A percentile compares a stretch with the other conserved stretches of the same genome.
Evolutionary conservation across 2,797 vertebrate species (phyloP).

Genomic region (Ataeniobius toweri): DNA sequence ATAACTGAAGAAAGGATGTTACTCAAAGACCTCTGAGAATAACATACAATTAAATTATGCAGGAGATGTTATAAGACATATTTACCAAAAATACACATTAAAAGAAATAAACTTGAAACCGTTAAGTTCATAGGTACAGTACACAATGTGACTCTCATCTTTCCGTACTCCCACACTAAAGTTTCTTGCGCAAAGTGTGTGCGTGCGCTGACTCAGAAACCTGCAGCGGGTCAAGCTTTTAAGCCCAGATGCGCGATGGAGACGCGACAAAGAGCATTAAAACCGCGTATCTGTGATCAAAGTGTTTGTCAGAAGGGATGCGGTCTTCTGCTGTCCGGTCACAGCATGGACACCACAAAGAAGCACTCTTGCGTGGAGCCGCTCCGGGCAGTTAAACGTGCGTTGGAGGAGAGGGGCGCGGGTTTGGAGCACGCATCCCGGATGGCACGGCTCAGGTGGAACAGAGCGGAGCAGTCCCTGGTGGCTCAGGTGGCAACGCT

Average conservation of each 20-base stretch:
- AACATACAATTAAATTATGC: not conserved
- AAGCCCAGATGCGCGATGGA: slow-evolving; percentile 44
- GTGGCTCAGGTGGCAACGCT: slow-evolving; percentile 73
- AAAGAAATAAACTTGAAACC: no score
- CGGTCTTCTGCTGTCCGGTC: slow-evolving; percentile 49
- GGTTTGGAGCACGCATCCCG: slow-evolving; percentile 59
- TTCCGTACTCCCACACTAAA: slow-evolving; percentile 5
- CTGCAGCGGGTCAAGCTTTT: slow-evolving; percentile 14
- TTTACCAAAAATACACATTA: not conserved
- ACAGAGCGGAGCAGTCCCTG: slow-evolving; percentile 72
- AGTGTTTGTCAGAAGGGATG: slow-evolving; percentile 67
- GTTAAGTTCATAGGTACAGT: no score
- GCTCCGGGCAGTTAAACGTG: slow-evolving; percentile 55
- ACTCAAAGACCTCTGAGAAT: not conserved
- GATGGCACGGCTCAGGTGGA: slow-evolving; percentile 66
- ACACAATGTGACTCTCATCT: not conserved
- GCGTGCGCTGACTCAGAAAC: slow-evolving; percentile 22
- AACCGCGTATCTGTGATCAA: slow-evolving; percentile 6
- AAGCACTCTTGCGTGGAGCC: slow-evolving; percentile 67
- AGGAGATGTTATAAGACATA: not conserved
- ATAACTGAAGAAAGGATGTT: not conserved
- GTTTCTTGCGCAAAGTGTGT: slow-evolving; percentile 43
- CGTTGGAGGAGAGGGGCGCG: slow-evolving; percentile 51
- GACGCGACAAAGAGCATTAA: slow-evolving; percentile 19
- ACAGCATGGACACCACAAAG: slow-evolving; percentile 11